phyloP scores from a whole-genome alignment of 1,140 invertebrate genomes.

The Phenacoccus solenopsis region DNA sequence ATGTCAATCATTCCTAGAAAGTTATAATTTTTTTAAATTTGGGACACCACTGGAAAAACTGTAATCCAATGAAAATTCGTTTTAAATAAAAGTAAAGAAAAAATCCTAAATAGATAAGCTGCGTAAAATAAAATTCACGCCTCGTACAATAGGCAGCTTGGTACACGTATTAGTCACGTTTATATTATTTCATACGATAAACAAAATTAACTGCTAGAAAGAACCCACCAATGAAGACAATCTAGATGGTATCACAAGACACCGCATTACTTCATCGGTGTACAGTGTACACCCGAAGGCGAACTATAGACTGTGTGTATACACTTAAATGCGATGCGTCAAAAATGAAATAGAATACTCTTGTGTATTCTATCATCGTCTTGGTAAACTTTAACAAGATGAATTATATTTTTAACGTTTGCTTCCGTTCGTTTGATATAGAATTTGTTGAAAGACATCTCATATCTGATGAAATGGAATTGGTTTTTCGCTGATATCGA shows the following conservation, averaged over 20 bases:
- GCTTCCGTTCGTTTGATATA: not conserved
- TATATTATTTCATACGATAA: not conserved
- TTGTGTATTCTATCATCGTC: slow-evolving; percentile 1
- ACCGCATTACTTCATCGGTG: not conserved
- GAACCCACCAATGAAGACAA: not conserved
- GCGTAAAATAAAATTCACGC: no score
- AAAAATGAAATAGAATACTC: not conserved
- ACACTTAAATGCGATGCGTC: not conserved
- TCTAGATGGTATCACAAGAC: not conserved
- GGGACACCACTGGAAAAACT: no score
- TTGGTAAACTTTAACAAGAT: slow-evolving; percentile 3
- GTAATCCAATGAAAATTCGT: no score
- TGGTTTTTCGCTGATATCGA: not conserved
- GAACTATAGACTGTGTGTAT: not conserved
- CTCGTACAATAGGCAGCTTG: no score
- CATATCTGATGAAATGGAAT: not conserved
- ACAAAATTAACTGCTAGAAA: not conserved
- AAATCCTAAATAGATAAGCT: no score
- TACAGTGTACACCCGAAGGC: not conserved
- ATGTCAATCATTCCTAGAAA: no score
- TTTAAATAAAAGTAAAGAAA: not conserved
- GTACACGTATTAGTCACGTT: not conserved
- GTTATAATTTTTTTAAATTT: no score
- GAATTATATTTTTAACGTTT: slow-evolving; percentile 3
- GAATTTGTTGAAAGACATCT: not conserved